Conservation (phyloP, 2,888 invertebrate genomes). For the Scaptodrosophila latifasciaeformis region DNA sequence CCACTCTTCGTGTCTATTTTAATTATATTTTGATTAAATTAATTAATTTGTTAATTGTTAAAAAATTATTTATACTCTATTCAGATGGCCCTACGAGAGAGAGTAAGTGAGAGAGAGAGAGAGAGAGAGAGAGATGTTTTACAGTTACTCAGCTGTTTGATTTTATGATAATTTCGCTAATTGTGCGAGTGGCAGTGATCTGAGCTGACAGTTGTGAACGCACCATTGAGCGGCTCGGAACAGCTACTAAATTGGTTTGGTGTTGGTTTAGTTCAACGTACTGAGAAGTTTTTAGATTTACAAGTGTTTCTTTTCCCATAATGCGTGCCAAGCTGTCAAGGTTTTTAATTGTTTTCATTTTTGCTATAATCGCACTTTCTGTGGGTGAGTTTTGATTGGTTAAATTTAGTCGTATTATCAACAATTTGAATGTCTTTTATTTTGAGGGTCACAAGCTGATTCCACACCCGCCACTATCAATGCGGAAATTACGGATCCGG, state of each 20-base stretch:
- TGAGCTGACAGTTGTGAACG: slow-evolving; percentile 44
- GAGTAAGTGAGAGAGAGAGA: too few species aligned
- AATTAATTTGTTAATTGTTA: too few species aligned
- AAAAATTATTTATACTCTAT: too few species aligned
- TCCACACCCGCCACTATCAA: too few species aligned
- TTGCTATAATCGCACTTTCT: background rate
- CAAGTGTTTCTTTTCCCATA: too few species aligned
- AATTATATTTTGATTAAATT: too few species aligned
- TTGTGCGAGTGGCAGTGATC: slow-evolving; percentile 1
- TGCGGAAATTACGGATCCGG: slow-evolving; percentile 3
- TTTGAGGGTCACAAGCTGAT: background rate
- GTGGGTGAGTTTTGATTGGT: too few species aligned
- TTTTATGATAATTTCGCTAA: background rate
- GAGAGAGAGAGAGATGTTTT: slow-evolving; percentile 4
- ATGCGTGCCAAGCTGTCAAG: background rate
- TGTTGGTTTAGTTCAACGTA: background rate
- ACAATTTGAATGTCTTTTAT: background rate
- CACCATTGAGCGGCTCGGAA: slow-evolving; percentile 51
- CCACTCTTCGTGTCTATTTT: too few species aligned
- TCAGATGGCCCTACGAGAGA: too few species aligned
- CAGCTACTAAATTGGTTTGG: slow-evolving; percentile 6
- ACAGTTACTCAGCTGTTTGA: slow-evolving; percentile 18
- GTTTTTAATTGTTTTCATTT: background rate
- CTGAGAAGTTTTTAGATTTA: too few species aligned
- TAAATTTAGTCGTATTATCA: background rate